A percentile compares a stretch with the other conserved stretches of the same genome.
Conservation (phyloP, 2,888 invertebrate genomes). For the Lordiphosa andalusiaca region DNA sequence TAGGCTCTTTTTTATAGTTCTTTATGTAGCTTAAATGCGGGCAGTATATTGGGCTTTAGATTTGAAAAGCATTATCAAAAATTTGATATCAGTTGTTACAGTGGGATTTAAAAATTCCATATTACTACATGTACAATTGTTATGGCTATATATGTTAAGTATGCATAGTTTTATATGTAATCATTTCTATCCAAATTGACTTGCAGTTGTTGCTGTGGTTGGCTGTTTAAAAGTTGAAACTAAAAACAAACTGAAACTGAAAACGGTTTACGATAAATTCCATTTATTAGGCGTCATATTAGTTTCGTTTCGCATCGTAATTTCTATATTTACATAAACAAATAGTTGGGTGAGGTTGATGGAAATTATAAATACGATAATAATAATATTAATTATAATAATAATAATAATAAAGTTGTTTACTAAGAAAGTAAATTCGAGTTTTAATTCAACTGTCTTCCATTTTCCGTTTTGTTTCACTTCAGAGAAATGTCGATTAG, state of each 20-base stretch:
- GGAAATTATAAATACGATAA: conserved; percentile 58
- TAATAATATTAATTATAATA: background rate
- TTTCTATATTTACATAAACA: conserved; percentile 62
- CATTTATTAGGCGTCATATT: conserved; percentile 68
- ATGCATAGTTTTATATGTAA: conserved; percentile 24
- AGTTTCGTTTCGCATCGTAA: conserved; percentile 48
- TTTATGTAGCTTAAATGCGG: background rate
- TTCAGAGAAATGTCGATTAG: conserved; percentile 38
- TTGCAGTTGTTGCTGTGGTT: conserved; percentile 36
- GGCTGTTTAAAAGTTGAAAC: background rate
- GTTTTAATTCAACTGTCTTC: conserved; percentile 51
- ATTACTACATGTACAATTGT: conserved; percentile 26
- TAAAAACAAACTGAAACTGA: conserved; percentile 14
- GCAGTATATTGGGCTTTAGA: conserved; percentile 18
- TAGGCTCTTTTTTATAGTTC: background rate
- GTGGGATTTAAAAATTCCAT: conserved; percentile 24
- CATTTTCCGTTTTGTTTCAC: conserved; percentile 20
- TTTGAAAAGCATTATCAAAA: conserved; percentile 7
- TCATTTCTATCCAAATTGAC: conserved; percentile 47
- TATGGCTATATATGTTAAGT: conserved; percentile 19
- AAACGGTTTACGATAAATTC: conserved; percentile 50
- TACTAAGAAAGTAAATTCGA: conserved; percentile 63
- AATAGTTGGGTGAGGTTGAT: conserved; percentile 6
- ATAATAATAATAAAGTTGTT: conserved; percentile 33
- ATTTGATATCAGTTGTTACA: conserved; percentile 32